Percentiles rank a stretch among this genome's conserved stretches.
Conservation (phyloP, 2,113 vertebrate genomes). For the Glaucidium brasilianum region DNA sequence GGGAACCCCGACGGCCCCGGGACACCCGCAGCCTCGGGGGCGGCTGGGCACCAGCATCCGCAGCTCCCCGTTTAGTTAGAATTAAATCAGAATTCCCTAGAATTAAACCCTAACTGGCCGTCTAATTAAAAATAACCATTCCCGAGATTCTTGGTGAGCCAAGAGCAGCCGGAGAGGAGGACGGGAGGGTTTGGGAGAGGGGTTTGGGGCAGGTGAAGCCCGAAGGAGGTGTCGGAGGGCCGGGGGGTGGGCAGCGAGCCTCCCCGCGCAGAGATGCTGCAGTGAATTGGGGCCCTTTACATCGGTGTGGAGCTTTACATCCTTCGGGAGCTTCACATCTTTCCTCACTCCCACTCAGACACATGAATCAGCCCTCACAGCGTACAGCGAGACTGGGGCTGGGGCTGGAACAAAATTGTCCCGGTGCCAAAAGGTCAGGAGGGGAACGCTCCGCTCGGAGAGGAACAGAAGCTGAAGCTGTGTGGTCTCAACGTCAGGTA, state of each 20-base stretch:
- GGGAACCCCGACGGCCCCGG: not conserved
- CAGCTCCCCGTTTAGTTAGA: not conserved
- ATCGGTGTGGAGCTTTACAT: not conserved
- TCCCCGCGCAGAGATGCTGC: fast-evolving
- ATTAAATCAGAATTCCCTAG: too few species aligned
- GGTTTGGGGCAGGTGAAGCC: not conserved
- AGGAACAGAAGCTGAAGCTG: not conserved
- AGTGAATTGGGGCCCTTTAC: not conserved
- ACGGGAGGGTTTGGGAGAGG: not conserved
- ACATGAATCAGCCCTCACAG: not conserved
- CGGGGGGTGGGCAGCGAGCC: not conserved
- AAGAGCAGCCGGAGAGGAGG: not conserved
- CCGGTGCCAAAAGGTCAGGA: fast-evolving
- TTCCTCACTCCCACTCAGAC: not conserved
- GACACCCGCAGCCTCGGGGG: not conserved
- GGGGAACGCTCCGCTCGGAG: not conserved
- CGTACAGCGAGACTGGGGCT: not conserved
- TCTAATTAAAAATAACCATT: not conserved
- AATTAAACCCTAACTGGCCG: not conserved
- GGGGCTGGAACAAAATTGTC: not conserved
- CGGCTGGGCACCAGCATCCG: too few species aligned
- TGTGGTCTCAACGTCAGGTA: not conserved
- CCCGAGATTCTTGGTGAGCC: not conserved
- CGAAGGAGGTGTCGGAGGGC: not conserved
- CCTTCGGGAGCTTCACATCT: not conserved